Evolutionary conservation across 2,888 invertebrate genomes (phyloP).

Genomic region (Herminia tarsipennalis): DNA sequence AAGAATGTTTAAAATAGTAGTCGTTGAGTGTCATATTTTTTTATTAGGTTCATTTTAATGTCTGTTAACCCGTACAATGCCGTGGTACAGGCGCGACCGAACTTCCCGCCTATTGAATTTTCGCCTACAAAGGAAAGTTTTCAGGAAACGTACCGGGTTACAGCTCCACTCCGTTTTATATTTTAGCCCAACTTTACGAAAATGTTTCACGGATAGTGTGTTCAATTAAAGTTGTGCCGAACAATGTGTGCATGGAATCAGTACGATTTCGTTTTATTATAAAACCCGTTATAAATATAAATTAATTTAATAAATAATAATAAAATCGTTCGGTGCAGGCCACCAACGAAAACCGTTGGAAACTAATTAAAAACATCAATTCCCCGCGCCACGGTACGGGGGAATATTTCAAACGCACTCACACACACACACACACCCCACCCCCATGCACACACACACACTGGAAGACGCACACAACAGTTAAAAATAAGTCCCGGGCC

Average conservation of each 20-base stretch:
- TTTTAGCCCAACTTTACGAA: constrained; percentile 74
- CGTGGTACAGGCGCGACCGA: constrained; percentile 54
- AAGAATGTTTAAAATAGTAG: too few species aligned
- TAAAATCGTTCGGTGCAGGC: constrained; percentile 65
- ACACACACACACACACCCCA: constrained; percentile 58
- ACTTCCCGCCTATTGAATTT: constrained; percentile 78
- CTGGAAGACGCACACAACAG: constrained; percentile 72
- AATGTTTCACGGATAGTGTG: constrained; percentile 59
- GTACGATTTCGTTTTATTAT: constrained; percentile 21
- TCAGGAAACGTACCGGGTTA: constrained; percentile 76
- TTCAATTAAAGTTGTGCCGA: constrained; percentile 63
- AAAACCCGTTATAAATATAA: constrained; percentile 36
- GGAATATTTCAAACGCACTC: constrained; percentile 81
- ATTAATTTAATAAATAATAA: constrained; percentile 65
- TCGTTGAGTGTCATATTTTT: constrained; percentile 3
- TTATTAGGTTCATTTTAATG: constrained; percentile 56
- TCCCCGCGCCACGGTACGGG: constrained; percentile 73
- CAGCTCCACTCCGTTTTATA: constrained; percentile 63
- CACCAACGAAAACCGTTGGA: constrained; percentile 80
- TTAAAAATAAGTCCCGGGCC: constrained; percentile 80
- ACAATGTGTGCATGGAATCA: constrained; percentile 12
- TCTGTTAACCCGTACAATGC: constrained; percentile 62
- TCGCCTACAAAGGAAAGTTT: constrained; percentile 79
- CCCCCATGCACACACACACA: constrained; percentile 62
- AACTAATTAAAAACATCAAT: constrained; percentile 86